Evolutionary conservation across 2,797 vertebrate genomes (phyloP).

Genomic region (Trachops cirrhosus): DNA sequence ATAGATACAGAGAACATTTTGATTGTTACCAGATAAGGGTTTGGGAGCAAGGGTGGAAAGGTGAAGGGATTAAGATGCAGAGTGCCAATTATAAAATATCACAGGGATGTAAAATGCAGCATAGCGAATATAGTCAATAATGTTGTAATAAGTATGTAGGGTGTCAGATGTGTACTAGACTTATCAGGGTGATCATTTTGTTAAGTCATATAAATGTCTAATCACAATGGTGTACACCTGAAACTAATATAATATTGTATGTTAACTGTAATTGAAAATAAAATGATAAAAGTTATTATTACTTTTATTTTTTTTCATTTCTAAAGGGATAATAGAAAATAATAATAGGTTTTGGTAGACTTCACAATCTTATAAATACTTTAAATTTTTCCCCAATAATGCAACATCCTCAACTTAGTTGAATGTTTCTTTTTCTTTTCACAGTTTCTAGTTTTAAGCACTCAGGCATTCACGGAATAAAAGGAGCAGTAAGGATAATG

Average conservation of each 20-base stretch:
- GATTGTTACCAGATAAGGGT: background rate
- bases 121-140: background rate
- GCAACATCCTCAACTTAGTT: background rate
- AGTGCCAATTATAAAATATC: background rate
- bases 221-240: background rate
- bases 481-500: fast-evolving
- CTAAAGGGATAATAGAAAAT: background rate
- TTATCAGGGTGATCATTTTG: no score
- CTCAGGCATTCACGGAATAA: background rate
- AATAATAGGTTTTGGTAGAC: background rate
- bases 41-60: background rate
- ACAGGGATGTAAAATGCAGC: background rate
- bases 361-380: background rate
- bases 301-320: background rate
- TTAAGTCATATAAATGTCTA: background rate
- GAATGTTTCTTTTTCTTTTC: background rate
- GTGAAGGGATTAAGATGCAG: background rate
- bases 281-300: background rate
- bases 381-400: background rate
- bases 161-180: background rate
- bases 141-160: background rate
- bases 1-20: background rate
- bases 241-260: background rate
- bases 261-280: background rate
- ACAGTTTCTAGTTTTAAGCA: background rate